phyloP scores from a whole-genome alignment of 1,140 invertebrate genomes.

The Aricia agestis region DNA sequence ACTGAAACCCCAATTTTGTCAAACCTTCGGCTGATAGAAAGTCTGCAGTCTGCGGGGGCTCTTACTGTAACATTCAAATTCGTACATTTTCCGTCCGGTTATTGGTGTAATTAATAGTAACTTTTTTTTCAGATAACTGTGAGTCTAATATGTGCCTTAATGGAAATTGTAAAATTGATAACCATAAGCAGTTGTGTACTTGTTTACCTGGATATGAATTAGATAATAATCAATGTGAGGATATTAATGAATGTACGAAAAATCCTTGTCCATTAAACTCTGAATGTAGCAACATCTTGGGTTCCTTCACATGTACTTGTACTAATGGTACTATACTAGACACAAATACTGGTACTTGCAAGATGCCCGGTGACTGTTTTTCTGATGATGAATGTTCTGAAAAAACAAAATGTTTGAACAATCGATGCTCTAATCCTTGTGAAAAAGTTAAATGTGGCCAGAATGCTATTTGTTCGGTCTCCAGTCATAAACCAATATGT shows the following conservation, averaged over 20 bases:
- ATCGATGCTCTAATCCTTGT: conserved; percentile 89
- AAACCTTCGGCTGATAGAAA: no score
- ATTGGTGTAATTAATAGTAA: background rate
- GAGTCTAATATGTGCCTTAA: conserved; percentile 84
- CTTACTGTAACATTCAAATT: no score
- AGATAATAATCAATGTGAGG: conserved; percentile 82
- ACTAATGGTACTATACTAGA: conserved; percentile 88
- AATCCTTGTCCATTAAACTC: conserved; percentile 87
- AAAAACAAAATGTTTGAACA: conserved; percentile 85
- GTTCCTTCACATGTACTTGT: conserved; percentile 86
- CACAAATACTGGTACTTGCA: conserved; percentile 80
- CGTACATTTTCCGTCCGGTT: no score
- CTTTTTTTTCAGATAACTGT: conserved; percentile 81
- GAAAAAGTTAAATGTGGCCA: conserved; percentile 82
- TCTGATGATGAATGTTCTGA: conserved; percentile 87
- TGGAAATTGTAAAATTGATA: conserved; percentile 81
- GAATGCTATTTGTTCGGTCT: conserved; percentile 84
- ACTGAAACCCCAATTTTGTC: no score
- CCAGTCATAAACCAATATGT: conserved; percentile 83
- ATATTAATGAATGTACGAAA: conserved; percentile 88
- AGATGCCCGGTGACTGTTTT: conserved; percentile 87
- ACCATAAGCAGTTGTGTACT: conserved; percentile 83
- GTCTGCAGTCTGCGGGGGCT: no score
- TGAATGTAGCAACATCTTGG: conserved; percentile 85
- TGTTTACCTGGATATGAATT: conserved; percentile 86